Base-by-base conservation (phyloP, 1,140 invertebrate species). In the Leptinotarsa undecemlineata region DNA sequence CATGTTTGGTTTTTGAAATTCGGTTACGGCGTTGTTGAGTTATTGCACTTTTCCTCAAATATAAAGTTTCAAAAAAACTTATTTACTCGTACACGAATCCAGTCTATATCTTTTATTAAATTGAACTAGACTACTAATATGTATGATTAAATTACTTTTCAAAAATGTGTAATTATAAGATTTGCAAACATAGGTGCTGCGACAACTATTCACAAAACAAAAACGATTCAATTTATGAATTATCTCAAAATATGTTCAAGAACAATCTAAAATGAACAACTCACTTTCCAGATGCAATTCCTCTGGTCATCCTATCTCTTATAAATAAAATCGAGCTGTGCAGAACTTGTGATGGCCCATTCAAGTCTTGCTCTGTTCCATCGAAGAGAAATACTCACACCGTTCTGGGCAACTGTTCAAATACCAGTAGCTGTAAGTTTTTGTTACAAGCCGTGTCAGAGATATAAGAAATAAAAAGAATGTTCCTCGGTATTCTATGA, bases 391-490 rank as follows among this genome's bases (percentile, higher is more conserved):
- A 2, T 11, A n/a, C 23, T 8, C n/a, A 17, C 64, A 23, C 3
- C 15, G 15, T 17, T 17, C 64, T 42, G 64, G 42, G 4, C 64
- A 0, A 26, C 64, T 67, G 64, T 67, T 23, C 13, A n/a, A 67
- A 67, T 67, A 67, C 64, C 64, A 67, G 64, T 67, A 67, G 64
- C 64, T 67, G 1, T 67, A 67, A 33, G 64, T 33, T 23, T 67
- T 67, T 67, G 23, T 26, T 23, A 8, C 64, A 67, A 4, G 23
- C 23, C 26, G 64, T 67, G 64, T 67, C 26, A 67, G 51, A 57
- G 64, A n/a, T 67, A 26, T 42, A 67, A 67, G 64, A 67, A 67
- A 67, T 67, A 67, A 67, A 67, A 67, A 42, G 23, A 67, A 67
- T 67, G 64, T 33, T 67, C 64, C 19, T 14, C 23, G 64, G 64